phyloP scores from a whole-genome alignment of 2,888 invertebrate genomes.

The Oxyteleia sp. region DNA sequence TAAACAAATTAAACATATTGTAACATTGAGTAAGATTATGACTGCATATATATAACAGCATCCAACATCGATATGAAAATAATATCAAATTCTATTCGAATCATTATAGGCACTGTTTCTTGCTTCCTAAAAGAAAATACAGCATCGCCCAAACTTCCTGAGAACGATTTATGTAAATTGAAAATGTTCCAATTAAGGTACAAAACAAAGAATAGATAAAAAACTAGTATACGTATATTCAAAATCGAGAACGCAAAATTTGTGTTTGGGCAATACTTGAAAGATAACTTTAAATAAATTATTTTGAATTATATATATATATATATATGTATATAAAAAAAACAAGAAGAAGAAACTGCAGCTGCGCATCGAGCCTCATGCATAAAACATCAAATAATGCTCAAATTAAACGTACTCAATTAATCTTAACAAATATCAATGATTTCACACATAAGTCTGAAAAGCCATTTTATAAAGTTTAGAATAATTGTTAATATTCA shows the following conservation, averaged over 20 bases:
- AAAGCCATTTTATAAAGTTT: slow-evolving; percentile 60
- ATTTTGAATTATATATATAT: slow-evolving; percentile 76
- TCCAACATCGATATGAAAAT: slow-evolving; percentile 85
- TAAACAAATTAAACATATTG: slow-evolving; percentile 11
- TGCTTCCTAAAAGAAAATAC: slow-evolving; percentile 53
- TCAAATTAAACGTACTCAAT: slow-evolving; percentile 83
- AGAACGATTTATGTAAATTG: slow-evolving; percentile 55
- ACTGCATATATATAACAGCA: slow-evolving; percentile 79
- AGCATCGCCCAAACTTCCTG: slow-evolving; percentile 47
- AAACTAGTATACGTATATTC: too few relatives aligned
- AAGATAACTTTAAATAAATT: slow-evolving; percentile 75
- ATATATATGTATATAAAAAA: too few relatives aligned
- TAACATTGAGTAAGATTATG: slow-evolving; percentile 30
- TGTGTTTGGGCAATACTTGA: slow-evolving; percentile 47
- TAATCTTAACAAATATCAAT: slow-evolving; percentile 70
- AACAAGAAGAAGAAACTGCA: slow-evolving; percentile 86
- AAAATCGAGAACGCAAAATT: neutral
- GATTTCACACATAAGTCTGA: slow-evolving; percentile 69
- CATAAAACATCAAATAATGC: slow-evolving; percentile 87
- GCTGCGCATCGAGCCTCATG: slow-evolving; percentile 88
- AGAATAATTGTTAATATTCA: slow-evolving; percentile 19
- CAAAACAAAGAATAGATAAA: too few relatives aligned
- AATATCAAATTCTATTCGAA: slow-evolving; percentile 74
- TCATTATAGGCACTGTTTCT: slow-evolving; percentile 40
- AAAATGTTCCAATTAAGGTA: slow-evolving; percentile 66